Base-by-base conservation (phyloP, 2,113 vertebrate genomes). In the Proterorhinus semilunaris region DNA sequence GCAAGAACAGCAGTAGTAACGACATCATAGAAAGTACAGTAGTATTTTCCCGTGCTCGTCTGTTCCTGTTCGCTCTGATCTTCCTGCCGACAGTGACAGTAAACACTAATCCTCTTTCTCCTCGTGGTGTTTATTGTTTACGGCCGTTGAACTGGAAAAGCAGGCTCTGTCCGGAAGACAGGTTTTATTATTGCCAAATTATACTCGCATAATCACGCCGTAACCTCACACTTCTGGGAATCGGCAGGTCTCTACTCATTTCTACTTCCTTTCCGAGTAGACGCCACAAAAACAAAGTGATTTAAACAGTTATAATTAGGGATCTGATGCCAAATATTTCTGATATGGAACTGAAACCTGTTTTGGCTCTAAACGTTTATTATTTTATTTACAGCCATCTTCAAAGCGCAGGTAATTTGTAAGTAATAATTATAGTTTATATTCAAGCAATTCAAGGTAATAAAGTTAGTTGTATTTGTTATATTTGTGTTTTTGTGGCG, bases 71-170 rank as follows among this genome's bases (percentile, higher is more conserved):
- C 12, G 13, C 6, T 58, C 10, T 42, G 5, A 9, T 42, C 27
- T 58, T 58, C 55, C 55, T 58, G 55, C 12, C 15, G 11, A 58
- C 55, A 58, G 55, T 58, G 55, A 58, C 55, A 58, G 55, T 58
- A 42, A 42, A 58, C 0, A 47, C 11, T 58, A 42, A 58, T 58
- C 54, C 54, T 57, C 55, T 58, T 58, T 42, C 27, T 42, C 11
- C 55, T 42, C 11, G 7, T 58, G 17, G 8, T 42, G 27, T 58
- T 58, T 36, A 42, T 15, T 58, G 55, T 42, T 58, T 42, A 42
- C 1, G 21, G 17, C 10, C 5, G 54, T 36, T 12, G 27, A 42
- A 58, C 55, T 15, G 55, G 55, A 58, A 58, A 42, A 58, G 42
- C 55, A 42, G 27, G 55, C 55, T 42, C 27, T 21, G 11, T 36